Percentiles rank a stretch among this genome's conserved stretches.
phyloP scores from a whole-genome alignment of 2,797 vertebrate species.

The Buceros bicornis region DNA sequence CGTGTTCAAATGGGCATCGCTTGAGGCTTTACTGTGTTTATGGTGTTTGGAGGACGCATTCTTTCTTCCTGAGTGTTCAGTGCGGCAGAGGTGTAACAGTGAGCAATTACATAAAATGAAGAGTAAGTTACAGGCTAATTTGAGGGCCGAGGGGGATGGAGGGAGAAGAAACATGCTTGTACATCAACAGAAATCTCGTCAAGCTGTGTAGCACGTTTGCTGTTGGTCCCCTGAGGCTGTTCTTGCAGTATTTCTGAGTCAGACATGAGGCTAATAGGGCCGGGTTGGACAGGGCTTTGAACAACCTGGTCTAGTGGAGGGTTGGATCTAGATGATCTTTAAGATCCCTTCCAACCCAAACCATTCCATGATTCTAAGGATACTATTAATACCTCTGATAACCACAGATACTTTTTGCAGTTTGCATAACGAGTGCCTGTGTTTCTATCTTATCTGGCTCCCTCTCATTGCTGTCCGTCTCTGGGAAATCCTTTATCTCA shows the following conservation, averaged over 20 bases:
- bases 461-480: neutral
- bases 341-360: neutral
- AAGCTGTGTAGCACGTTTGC: neutral
- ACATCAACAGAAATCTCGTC: neutral
- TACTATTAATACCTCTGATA: neutral
- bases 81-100: neutral
- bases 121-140: neutral
- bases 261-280: neutral
- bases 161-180: neutral
- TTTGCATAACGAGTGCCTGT: neutral
- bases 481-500: neutral
- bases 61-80: neutral
- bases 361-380: neutral
- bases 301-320: neutral
- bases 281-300: neutral
- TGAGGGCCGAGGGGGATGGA: neutral
- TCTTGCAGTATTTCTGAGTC: neutral
- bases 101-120: neutral
- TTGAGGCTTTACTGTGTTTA: neutral
- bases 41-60: constrained; percentile 6
- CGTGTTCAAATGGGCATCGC: neutral
- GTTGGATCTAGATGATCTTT: neutral
- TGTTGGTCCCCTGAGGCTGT: neutral
- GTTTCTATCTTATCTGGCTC: neutral
- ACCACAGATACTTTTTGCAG: neutral